A percentile compares a stretch with the other conserved stretches of the same genome.
Evolutionary conservation across 1,140 invertebrate species (phyloP).

Genomic region (Tetramorium parvispinum): DNA sequence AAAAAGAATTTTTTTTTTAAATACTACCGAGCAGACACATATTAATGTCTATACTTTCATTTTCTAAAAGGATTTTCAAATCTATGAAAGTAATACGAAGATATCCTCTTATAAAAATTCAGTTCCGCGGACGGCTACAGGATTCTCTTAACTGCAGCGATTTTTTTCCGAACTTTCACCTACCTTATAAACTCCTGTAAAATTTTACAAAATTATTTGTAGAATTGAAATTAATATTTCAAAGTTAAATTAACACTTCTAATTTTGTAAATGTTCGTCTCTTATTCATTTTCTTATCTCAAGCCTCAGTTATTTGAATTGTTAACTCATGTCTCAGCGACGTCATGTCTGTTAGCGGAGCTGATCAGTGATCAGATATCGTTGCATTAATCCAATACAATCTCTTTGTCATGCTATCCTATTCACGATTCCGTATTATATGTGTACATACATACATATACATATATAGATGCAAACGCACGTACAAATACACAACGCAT

Average conservation of each 20-base stretch:
- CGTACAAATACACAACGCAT: background rate
- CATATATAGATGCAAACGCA: background rate
- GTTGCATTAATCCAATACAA: constrained; percentile 31
- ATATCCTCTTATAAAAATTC: too few relatives aligned
- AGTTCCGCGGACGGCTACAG: too few relatives aligned
- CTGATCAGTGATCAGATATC: constrained; percentile 39
- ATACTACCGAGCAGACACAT: too few relatives aligned
- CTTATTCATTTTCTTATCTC: background rate
- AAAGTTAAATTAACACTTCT: background rate
- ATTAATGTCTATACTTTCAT: too few relatives aligned
- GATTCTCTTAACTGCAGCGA: too few relatives aligned
- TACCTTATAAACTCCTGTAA: background rate
- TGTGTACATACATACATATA: background rate
- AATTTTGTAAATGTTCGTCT: background rate
- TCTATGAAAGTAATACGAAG: too few relatives aligned
- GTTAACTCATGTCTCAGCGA: background rate
- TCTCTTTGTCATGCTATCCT: constrained; percentile 52
- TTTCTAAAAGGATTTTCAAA: too few relatives aligned
- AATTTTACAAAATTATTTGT: background rate
- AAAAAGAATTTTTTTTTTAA: too few relatives aligned
- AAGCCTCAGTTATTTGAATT: background rate
- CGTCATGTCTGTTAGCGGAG: background rate
- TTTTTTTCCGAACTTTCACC: too few relatives aligned
- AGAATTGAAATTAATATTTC: background rate
- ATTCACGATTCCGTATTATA: constrained; percentile 38